Evolutionary conservation across 1,140 invertebrate genomes (phyloP).

Genomic region (Drosophila pruinosa): DNA sequence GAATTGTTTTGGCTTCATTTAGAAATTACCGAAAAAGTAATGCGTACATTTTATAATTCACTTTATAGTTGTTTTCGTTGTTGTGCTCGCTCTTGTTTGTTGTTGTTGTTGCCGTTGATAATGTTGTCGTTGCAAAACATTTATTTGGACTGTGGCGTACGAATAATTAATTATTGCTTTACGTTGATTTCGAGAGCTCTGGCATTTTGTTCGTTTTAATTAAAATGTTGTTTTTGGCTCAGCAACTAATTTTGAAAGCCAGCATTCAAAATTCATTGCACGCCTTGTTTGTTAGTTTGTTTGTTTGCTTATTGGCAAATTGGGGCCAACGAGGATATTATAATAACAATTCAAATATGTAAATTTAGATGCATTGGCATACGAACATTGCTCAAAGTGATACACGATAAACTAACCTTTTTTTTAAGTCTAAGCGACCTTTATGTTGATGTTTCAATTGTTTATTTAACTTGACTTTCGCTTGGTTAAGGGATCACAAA

Average conservation of each 20-base stretch:
- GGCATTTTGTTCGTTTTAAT: conserved; percentile 48
- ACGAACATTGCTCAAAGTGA: no score
- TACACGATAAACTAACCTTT: no score
- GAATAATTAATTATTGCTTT: conserved; percentile 51
- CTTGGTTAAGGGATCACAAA: neutral
- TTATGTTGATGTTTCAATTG: neutral
- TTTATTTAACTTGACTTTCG: neutral
- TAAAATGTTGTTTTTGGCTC: conserved; percentile 45
- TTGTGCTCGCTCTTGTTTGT: no score
- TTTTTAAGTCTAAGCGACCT: no score
- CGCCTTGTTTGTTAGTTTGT: neutral
- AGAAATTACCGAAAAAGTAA: neutral
- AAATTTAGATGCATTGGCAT: neutral
- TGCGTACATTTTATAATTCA: conserved; percentile 10
- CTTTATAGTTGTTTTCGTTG: neutral
- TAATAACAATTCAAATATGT: neutral
- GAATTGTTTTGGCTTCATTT: conserved; percentile 18
- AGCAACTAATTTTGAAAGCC: neutral
- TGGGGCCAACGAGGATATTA: neutral
- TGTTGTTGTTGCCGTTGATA: neutral
- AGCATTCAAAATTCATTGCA: neutral
- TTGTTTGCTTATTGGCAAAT: conserved; percentile 7
- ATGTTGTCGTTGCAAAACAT: conserved; percentile 27
- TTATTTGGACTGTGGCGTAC: conserved; percentile 3
- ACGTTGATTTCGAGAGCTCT: conserved; percentile 18